A percentile compares a stretch with the other conserved stretches of the same genome.
Evolutionary conservation across 2,888 invertebrate species (phyloP).

Genomic region (Diarsia mendica): DNA sequence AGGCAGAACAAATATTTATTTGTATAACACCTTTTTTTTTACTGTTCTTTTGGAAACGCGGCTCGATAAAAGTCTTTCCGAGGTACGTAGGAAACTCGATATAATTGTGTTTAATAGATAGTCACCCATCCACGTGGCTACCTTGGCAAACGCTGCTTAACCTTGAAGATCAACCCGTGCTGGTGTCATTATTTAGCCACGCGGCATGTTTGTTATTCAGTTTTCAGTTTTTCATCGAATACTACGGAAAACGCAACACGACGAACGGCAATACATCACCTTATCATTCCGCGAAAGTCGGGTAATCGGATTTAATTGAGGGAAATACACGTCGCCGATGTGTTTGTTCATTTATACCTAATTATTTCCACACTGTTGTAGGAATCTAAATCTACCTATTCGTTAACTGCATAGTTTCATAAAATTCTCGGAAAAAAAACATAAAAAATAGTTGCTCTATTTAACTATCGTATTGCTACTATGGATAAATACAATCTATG

Average conservation of each 20-base stretch:
- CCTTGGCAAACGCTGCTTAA: background rate
- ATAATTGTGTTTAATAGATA: background rate
- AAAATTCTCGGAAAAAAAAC: too few relatives aligned
- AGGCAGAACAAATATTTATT: background rate
- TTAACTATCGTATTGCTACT: too few relatives aligned
- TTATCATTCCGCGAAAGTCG: conserved; percentile 57
- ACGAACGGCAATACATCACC: conserved; percentile 31
- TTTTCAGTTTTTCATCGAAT: conserved; percentile 1
- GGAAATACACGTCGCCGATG: conserved; percentile 49
- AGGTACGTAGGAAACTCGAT: background rate
- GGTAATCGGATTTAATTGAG: conserved; percentile 47
- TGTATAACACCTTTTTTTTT: background rate
- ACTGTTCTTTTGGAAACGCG: background rate
- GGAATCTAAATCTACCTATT: background rate
- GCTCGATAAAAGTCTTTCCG: too few relatives aligned
- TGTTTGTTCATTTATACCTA: conserved; percentile 35
- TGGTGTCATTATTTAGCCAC: background rate
- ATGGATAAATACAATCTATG: too few relatives aligned
- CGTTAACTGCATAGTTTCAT: background rate
- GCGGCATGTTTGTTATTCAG: conserved; percentile 6
- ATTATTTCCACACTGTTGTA: conserved; percentile 36
- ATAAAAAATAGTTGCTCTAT: too few relatives aligned
- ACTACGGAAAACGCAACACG: conserved; percentile 43
- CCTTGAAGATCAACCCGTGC: background rate
- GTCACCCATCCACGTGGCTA: background rate